These are phyloP conservation scores for Plotosus lineatus DNA, from an alignment of 2,113 vertebrate species.

Conservation along the genomic window DNA sequence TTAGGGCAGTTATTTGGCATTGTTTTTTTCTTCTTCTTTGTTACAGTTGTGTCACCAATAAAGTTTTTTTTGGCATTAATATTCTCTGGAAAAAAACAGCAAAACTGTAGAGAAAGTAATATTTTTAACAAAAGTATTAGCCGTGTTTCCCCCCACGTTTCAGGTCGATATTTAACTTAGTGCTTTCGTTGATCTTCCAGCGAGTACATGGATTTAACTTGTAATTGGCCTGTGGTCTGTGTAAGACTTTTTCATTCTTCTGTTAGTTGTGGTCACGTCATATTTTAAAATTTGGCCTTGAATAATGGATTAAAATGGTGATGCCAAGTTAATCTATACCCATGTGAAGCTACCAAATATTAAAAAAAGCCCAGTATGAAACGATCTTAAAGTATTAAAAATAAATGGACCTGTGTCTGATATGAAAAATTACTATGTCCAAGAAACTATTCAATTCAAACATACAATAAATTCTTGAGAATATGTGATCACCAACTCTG, in stretches of 20 bases:
- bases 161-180: constrained; percentile 3
- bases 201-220: background rate
- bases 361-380: background rate
- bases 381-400: background rate
- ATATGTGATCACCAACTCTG: background rate
- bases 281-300: background rate
- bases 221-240: background rate
- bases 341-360: background rate
- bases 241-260: background rate
- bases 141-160: background rate
- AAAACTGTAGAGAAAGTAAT: constrained; percentile 5
- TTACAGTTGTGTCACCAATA: constrained; percentile 11
- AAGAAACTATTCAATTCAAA: background rate
- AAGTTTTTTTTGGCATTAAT: background rate
- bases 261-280: background rate
- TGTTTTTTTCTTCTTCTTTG: constrained; percentile 41
- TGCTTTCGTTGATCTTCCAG: background rate
- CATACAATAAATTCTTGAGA: background rate
- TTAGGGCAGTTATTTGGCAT: constrained; percentile 40
- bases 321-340: background rate
- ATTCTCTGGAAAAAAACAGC: background rate
- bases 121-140: background rate
- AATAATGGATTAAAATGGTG: background rate
- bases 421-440: background rate
- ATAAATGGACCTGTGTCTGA: background rate